Evolutionary conservation across 2,888 invertebrate species (phyloP).

Genomic region (Dorcus parallelipipedus): DNA sequence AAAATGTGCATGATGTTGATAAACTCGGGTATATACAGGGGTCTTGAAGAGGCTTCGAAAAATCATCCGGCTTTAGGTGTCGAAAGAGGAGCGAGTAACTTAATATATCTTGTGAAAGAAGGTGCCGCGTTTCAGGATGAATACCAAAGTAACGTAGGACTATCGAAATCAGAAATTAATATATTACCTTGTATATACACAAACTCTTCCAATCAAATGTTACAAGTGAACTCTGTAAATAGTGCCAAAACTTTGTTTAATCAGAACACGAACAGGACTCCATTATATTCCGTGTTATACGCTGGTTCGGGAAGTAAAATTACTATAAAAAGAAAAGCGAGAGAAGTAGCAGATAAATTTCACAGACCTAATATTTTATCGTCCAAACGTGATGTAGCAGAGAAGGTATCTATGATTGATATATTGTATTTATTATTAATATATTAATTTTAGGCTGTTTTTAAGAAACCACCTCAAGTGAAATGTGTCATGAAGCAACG

Average conservation of each 20-base stretch:
- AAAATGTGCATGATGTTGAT: conserved; percentile 82
- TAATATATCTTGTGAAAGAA: conserved; percentile 75
- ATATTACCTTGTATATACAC: conserved; percentile 72
- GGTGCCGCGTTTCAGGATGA: conserved; percentile 76
- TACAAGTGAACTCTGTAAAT: conserved; percentile 26
- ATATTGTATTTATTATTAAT: background rate
- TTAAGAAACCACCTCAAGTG: conserved; percentile 50
- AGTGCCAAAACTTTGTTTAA: conserved; percentile 30
- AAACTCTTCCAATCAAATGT: conserved; percentile 58
- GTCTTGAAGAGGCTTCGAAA: conserved; percentile 55
- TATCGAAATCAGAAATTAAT: conserved; percentile 72
- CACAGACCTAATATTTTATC: conserved; percentile 22
- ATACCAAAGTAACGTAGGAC: conserved; percentile 67
- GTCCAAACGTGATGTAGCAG: conserved; percentile 30
- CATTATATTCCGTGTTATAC: conserved; percentile 75
- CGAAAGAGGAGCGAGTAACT: conserved; percentile 55
- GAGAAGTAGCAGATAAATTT: conserved; percentile 52
- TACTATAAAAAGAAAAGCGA: conserved; percentile 72
- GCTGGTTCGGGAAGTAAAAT: conserved; percentile 79
- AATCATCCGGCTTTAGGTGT: conserved; percentile 54
- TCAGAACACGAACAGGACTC: conserved; percentile 52
- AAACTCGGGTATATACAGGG: conserved; percentile 67
- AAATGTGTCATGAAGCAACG: conserved; percentile 53
- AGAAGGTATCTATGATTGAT: conserved; percentile 31
- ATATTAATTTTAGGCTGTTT: conserved; percentile 44